Conservation (phyloP, 1,140 invertebrate species). For the Sycobia sp. region DNA sequence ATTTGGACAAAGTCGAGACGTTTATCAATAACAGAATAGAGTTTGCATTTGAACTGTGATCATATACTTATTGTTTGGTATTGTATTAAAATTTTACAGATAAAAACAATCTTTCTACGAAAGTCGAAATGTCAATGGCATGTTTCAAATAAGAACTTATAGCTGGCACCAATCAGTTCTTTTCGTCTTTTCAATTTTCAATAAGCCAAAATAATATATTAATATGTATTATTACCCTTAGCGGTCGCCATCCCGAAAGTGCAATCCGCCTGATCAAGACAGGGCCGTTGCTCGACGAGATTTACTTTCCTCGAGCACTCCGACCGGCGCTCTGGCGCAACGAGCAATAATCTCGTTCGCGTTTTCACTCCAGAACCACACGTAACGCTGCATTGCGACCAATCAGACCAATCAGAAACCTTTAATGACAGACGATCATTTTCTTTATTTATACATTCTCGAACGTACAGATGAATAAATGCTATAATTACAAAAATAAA, state of each 20-base stretch:
- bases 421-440: constrained; percentile 36
- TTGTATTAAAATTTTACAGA: no score
- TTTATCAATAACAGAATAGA: no score
- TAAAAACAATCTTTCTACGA: no score
- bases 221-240: constrained; percentile 62
- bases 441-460: no score
- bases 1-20: no score
- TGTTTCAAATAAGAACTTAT: no score
- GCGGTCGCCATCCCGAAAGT: constrained; percentile 73
- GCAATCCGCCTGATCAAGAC: constrained; percentile 70
- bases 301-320: constrained; percentile 68
- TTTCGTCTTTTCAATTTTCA: no score
- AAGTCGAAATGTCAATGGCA: no score
- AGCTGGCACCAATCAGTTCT: no score
- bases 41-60: no score
- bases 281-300: constrained; percentile 70
- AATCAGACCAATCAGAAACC: constrained; percentile 74
- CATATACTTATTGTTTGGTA: no score
- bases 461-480: no score
- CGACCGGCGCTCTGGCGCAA: constrained; percentile 64
- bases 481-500: constrained; percentile 4
- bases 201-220: not conserved
- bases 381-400: constrained; percentile 75
- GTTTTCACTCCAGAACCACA: constrained; percentile 74
- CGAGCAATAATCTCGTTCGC: constrained; percentile 72